Base-by-base conservation (phyloP, 2,888 invertebrate genomes). In the Agrilus cyanescens region DNA sequence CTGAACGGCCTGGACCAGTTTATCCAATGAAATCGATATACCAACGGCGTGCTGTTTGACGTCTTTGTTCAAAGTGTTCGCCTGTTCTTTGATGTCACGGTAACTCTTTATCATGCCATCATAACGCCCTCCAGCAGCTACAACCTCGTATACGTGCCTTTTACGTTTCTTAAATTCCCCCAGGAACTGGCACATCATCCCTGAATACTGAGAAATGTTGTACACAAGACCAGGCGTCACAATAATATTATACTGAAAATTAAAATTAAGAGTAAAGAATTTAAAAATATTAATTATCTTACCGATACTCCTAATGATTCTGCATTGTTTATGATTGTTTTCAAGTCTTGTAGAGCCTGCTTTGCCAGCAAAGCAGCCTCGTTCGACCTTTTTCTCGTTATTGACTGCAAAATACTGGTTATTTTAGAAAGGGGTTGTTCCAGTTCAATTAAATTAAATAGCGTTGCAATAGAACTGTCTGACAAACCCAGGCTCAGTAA, bases 101-200 rank as follows among this genome's bases (percentile, higher is more conserved):
- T 82, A 84, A 40, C 78, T 76, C 40, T 75, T 70, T 12, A 95
- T 74, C 70, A 94, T 73, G 8, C 75, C 75, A 63, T 95, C 91
- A 56, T 94, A 96, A 53, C 93, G 77, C 32, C 94, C 93, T 0
- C 95, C 95, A 6, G 80, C 84, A 0, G 93, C 93, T 34, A 95
- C 71, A 0, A 91, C 78, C 50, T 75, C 85, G 54, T 70, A 74
- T 49, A 68, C 77, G 13, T 65, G 63, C 46, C 69, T 70, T 47
- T 70, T 71, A 41, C 70, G 68, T 46, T 70, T 70, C 50, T 71
- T 74, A 37, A 72, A 57, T 51, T 78, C 74, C 50, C 74, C 74
- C 3, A 75, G 74, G 51, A 83, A 70, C 61, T 84, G 81, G 57
- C 75, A 84, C 50, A 82, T 71, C 54, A 81, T 68, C 1, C 84